Evolutionary conservation across 2,113 vertebrate genomes (phyloP), one percentile per base, ranked within the genome.

Genomic region (Oreochromis niloticus): DNA sequence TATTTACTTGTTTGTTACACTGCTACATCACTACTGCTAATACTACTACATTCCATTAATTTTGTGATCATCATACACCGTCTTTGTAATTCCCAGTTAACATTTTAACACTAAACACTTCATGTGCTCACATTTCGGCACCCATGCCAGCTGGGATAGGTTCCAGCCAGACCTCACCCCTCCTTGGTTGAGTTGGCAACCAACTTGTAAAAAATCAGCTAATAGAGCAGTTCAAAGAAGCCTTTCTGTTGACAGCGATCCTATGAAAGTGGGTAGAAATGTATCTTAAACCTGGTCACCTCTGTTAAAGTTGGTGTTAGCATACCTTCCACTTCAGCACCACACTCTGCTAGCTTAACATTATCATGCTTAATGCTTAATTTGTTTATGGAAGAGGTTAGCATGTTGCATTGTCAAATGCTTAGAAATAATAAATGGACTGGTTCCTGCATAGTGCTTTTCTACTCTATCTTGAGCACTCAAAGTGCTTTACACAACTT

Each of bases 381-480:
- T 9, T 0, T 22, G 59, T 63, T 71, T 0, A 43, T 1, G 4
- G 12, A 43, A 24, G 66, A 43, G n/a, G 39, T 71, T 71, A 71
- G 36, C 39, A 43, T 0, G 12, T 16, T 24, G 66, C 12, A 43
- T 16, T 43, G n/a, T 22, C 36, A 43, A 22, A 22, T 24, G 63
- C n/a, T 68, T 61, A 9, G 14, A 61, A 3, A 61, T 34, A 32
- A 34, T 32, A 61, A 61, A 19, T 34, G 16, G 57, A 61, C 30
- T 0, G 30, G 16, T 61, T 61, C 57, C 16, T 61, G 30, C 0
- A 61, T 3, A 1, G 30, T 19, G 30, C 57, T 61, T 19, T 61
- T 10, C 9, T 34, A 2, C 57, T 19, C 8, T 6, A 61, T 10
- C 57, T 34, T 61, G 14, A 59, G 56, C 24, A 59, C 56, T 59